A percentile compares a stretch with the other conserved stretches of the same genome.
Evolutionary conservation across 2,113 vertebrate genomes (phyloP).

Genomic region (Serinus canaria): DNA sequence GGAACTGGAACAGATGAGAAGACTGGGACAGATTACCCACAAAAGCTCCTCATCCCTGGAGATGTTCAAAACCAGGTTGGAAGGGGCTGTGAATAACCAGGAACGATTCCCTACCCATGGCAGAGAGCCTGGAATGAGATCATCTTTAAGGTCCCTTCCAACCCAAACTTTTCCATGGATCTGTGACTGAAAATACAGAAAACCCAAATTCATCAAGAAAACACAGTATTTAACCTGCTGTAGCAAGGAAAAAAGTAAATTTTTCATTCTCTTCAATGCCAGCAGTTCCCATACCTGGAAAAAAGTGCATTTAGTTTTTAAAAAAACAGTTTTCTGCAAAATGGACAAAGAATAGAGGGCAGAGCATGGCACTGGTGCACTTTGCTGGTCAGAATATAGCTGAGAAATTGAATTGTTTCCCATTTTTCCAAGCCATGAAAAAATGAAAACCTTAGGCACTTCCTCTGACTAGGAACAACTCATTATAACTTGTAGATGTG

Average conservation of each 20-base stretch:
- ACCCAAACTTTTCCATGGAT: not conserved
- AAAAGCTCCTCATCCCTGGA: not conserved
- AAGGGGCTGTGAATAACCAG: not conserved
- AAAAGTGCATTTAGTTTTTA: not conserved
- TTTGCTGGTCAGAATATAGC: not conserved
- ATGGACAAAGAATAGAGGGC: not conserved
- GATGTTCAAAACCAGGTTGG: not conserved
- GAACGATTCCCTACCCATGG: not conserved
- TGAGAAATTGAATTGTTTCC: not conserved
- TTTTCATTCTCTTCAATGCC: not conserved
- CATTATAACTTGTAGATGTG: not conserved
- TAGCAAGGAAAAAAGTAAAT: not conserved
- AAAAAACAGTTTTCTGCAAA: not conserved
- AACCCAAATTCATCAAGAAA: not conserved
- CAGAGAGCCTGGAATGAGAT: not conserved
- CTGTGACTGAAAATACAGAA: not conserved
- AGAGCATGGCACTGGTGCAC: not conserved
- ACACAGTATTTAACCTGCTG: fast-evolving
- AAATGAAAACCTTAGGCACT: not conserved
- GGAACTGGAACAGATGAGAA: not conserved
- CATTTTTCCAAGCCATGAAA: not conserved
- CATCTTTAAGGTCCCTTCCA: not conserved
- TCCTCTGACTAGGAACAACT: not conserved
- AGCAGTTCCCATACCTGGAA: not conserved
- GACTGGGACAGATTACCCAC: not conserved